Evolutionary conservation across 1,140 invertebrate species (phyloP), one percentile per base, ranked within the genome.

Genomic region (Limonius californicus): DNA sequence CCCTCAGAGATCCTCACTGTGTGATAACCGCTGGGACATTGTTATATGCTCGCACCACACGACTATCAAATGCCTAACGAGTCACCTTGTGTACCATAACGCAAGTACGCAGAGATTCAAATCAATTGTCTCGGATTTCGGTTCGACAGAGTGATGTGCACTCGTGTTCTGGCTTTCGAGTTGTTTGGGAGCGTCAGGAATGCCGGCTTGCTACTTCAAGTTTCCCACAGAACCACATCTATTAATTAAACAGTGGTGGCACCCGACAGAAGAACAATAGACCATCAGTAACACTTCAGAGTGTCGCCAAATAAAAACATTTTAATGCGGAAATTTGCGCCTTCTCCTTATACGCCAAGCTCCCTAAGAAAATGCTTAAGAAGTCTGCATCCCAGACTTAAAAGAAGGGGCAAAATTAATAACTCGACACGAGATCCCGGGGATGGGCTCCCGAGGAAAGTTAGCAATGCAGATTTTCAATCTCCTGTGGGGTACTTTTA

Each of bases 231-330:
- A 54, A 47, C 59, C 50, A 19, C 47, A 30, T 35, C 32, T 27
- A 61, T 61, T 61, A 61, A 61, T 61, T 61, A 61, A 53, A 54
- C 32, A 39, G 42, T 27, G 58, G 43, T 23, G 58, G 43, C 58
- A 60, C 23, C 27, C 23, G 45, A 60, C 45, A 19, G 45, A 18
- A 19, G 16, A 50, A 50, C 45, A 50, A 50, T 50, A 50, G 45
- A 50, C 45, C 45, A 50, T 50, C 45, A 50, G 14, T 50, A 50
- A 50, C 45, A 50, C 45, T 50, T 50, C 15, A 2, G 16, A 50
- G 45, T 50, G 45, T 50, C 45, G n/a, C 20, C 16, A 11, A 19
- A 50, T 50, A 50, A 50, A 50, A 50, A 50, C 16, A 50, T 50
- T 50, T 50, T 50, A 50, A 50, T 50, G 45, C 45, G 16, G 16